Conservation (phyloP, 2,113 vertebrate genomes). For the Benthochromis sp. region DNA sequence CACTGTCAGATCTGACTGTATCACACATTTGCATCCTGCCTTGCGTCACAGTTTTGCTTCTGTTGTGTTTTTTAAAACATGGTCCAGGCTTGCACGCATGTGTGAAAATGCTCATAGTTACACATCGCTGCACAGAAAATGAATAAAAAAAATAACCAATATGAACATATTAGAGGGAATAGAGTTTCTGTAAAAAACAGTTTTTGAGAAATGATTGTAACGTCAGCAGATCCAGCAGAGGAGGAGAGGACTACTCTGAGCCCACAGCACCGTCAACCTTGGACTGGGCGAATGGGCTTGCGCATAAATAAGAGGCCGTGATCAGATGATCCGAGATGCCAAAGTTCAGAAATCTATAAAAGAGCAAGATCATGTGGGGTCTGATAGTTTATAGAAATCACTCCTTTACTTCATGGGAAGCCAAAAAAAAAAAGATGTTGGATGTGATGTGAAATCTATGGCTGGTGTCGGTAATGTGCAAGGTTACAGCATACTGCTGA, state of each 20-base stretch:
- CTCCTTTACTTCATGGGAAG: not conserved
- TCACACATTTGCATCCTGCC: not conserved
- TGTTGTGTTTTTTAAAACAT: not conserved
- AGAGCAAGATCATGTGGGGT: accelerated
- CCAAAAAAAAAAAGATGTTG: not conserved
- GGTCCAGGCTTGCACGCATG: not conserved
- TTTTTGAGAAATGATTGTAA: not conserved
- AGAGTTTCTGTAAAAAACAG: not conserved
- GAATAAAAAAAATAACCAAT: not conserved
- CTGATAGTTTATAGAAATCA: not conserved
- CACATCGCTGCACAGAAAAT: not conserved
- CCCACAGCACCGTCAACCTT: not conserved
- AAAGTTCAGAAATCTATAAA: not conserved
- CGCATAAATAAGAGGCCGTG: accelerated
- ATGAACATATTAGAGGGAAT: not conserved
- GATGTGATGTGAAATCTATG: not conserved
- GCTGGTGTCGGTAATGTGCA: not conserved
- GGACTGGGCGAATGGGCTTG: accelerated
- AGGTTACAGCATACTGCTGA: not conserved
- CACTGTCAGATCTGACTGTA: not conserved
- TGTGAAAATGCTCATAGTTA: not conserved
- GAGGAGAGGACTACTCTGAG: not conserved
- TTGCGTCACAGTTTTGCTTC: not conserved
- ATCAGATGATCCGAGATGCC: not conserved
- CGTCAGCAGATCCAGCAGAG: not conserved